Percentiles rank a stretch among this genome's conserved stretches.
Evolutionary conservation across 2,113 vertebrate species (phyloP).

Genomic region (Gracilinanus agilis): DNA sequence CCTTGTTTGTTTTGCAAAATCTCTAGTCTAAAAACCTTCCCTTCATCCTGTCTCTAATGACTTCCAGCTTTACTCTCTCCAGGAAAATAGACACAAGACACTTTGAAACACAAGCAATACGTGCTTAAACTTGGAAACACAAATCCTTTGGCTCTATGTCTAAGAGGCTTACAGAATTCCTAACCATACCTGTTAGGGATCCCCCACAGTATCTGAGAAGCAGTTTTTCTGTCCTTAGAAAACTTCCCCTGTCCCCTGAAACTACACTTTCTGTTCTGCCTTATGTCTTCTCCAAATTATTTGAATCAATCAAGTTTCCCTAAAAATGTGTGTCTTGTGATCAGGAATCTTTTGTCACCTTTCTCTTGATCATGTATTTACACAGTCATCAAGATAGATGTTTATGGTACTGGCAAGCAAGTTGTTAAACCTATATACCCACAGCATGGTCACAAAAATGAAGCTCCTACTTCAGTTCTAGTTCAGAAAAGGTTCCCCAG

Average conservation of each 20-base stretch:
- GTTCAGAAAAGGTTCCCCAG: not conserved
- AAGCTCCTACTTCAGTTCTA: not conserved
- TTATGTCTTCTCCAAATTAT: constrained; percentile 35
- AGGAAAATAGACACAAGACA: constrained; percentile 46
- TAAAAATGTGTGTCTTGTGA: constrained; percentile 52
- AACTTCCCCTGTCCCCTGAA: constrained; percentile 34
- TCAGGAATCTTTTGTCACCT: constrained; percentile 35
- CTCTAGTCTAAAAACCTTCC: constrained; percentile 37
- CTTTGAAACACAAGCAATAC: constrained; percentile 8
- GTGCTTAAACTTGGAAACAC: constrained; percentile 65
- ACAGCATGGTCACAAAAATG: not conserved
- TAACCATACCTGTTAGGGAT: constrained; percentile 13
- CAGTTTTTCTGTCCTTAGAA: constrained; percentile 12
- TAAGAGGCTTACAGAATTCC: constrained; percentile 48
- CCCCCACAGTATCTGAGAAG: constrained; percentile 22
- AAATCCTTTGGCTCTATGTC: constrained; percentile 30
- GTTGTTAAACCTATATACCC: not conserved
- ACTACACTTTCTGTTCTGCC: constrained; percentile 33
- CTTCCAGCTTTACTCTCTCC: constrained; percentile 44
- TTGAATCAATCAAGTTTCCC: constrained; percentile 42
- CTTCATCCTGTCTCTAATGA: constrained; percentile 12
- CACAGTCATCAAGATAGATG: constrained; percentile 18
- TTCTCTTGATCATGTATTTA: constrained; percentile 35
- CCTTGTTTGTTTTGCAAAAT: constrained; percentile 30
- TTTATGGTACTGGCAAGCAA: constrained; percentile 20